phyloP scores from a whole-genome alignment of 1,140 invertebrate species.

The Drosophila aff. region DNA sequence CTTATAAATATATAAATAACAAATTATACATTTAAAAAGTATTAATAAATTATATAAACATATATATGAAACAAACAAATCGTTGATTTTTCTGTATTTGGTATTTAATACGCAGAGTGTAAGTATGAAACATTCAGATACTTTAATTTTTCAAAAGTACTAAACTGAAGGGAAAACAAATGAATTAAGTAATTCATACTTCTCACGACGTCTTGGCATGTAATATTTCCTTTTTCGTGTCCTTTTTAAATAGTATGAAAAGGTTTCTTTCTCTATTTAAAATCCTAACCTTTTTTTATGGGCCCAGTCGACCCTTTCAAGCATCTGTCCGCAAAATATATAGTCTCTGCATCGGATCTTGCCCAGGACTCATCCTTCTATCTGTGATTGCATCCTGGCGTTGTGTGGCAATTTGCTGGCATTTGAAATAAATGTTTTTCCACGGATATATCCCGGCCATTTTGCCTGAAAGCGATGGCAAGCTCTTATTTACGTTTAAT shows the following conservation, averaged over 20 bases:
- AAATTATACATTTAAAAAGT: slow-evolving; percentile 55
- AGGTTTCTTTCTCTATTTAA: not conserved
- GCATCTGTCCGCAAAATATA: slow-evolving; percentile 30
- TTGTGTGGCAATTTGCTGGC: slow-evolving; percentile 45
- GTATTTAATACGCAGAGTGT: not conserved
- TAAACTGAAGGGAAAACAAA: no score
- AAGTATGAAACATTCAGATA: not conserved
- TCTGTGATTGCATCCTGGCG: slow-evolving; percentile 11
- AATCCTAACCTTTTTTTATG: slow-evolving; percentile 8
- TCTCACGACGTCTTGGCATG: no score
- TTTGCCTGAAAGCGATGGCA: slow-evolving; percentile 37
- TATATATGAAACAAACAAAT: slow-evolving; percentile 22
- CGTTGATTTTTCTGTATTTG: no score
- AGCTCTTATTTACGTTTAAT: slow-evolving; percentile 71
- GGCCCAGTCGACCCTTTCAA: slow-evolving; percentile 18
- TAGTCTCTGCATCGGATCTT: slow-evolving; percentile 4
- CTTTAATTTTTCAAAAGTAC: not conserved
- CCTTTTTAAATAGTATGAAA: not conserved
- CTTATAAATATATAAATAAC: slow-evolving; percentile 51
- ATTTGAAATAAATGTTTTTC: slow-evolving; percentile 42
- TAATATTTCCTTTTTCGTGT: no score
- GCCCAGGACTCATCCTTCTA: slow-evolving; percentile 11
- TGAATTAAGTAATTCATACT: no score
- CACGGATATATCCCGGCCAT: slow-evolving; percentile 24
- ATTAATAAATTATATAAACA: slow-evolving; percentile 56